phyloP scores from a whole-genome alignment of 2,888 invertebrate species.

The Smittia aterrima region DNA sequence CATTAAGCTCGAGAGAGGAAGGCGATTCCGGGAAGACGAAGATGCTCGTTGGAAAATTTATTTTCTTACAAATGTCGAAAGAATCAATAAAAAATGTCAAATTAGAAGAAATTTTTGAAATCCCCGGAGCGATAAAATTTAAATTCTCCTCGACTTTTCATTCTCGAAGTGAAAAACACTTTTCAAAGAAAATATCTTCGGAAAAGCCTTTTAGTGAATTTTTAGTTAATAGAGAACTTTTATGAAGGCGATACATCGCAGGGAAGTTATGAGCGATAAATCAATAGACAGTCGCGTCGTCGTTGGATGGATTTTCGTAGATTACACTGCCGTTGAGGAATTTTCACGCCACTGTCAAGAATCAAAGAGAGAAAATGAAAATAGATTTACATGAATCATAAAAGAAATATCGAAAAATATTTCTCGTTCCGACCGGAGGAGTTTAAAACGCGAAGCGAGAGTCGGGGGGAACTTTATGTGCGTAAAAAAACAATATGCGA shows the following conservation, averaged over 20 bases:
- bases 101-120: constrained; percentile 28
- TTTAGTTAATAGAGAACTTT: constrained; percentile 29
- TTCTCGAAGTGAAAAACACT: not conserved
- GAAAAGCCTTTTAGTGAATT: not conserved
- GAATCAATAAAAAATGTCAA: constrained; percentile 36
- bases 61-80: constrained; percentile 23
- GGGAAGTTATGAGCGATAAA: constrained; percentile 21
- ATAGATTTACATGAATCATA: constrained; percentile 24
- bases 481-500: constrained; percentile 17
- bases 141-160: not conserved
- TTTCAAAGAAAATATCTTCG: not conserved
- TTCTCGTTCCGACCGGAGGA: not conserved
- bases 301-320: not conserved
- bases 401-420: constrained; percentile 23
- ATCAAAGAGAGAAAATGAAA: not conserved
- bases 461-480: constrained; percentile 1
- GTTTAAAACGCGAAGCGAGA: not conserved
- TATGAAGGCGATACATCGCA: constrained; percentile 2
- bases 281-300: constrained; percentile 10
- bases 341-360: not conserved
- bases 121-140: not conserved
- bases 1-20: not conserved
- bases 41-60: constrained; percentile 9
- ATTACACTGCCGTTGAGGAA: not conserved
- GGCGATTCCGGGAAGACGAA: constrained; percentile 15